These are phyloP conservation scores for Chionomys nivalis DNA, from an alignment of 2,113 vertebrate genomes.

Conservation along the genomic window DNA sequence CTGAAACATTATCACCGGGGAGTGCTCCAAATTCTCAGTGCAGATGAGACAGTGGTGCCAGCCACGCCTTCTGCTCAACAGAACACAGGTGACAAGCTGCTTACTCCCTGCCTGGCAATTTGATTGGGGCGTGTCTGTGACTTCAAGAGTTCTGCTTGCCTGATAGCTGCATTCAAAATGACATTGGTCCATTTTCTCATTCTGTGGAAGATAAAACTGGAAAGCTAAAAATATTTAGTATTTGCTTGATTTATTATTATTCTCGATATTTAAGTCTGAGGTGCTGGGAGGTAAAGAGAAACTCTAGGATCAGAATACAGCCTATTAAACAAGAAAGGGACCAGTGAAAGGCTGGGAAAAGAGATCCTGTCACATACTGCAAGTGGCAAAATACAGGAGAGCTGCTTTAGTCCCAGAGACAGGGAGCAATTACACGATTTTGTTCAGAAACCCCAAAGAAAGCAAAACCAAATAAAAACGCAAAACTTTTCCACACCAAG, in stretches of 20 bases:
- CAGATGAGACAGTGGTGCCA: not conserved
- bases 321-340: not conserved
- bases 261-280: slow-evolving; percentile 8
- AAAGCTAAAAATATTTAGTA: not conserved
- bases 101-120: not conserved
- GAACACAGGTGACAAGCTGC: not conserved
- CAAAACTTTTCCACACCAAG: not conserved
- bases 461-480: not conserved
- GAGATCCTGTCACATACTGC: not conserved
- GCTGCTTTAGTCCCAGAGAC: not conserved
- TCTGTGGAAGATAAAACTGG: not conserved
- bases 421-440: not conserved
- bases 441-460: slow-evolving; percentile 10
- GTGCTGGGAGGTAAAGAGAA: not conserved
- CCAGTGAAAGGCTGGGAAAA: not conserved
- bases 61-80: not conserved
- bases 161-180: slow-evolving; percentile 9
- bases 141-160: not conserved
- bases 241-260: not conserved
- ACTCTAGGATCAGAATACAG: not conserved
- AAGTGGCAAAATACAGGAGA: not conserved
- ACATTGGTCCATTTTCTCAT: not conserved
- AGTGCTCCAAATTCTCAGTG: not conserved
- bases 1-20: not conserved
- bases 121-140: not conserved